These are phyloP conservation scores for Formica aserva DNA, from an alignment of 2,888 invertebrate species.

Conservation along the genomic window DNA sequence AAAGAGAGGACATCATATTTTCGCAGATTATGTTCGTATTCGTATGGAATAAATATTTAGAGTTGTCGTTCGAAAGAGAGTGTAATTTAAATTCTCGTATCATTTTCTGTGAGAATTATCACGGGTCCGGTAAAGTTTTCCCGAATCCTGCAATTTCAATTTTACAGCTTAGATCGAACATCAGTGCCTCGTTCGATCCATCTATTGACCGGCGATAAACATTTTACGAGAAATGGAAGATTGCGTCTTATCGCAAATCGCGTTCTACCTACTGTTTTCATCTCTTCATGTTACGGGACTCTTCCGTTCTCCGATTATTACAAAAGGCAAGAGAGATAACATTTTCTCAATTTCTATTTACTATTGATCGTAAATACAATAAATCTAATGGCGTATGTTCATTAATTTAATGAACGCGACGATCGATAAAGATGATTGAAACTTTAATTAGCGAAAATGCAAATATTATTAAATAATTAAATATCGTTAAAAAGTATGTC, in stretches of 20 bases:
- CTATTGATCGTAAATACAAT: not conserved
- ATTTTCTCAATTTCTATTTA: not conserved
- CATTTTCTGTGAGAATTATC: constrained; percentile 39
- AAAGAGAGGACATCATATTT: not conserved
- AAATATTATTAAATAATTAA: constrained; percentile 28
- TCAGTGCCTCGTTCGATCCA: constrained; percentile 47
- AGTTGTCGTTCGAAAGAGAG: constrained; percentile 1
- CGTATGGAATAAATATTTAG: not conserved
- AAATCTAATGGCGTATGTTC: not conserved
- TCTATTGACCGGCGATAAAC: constrained; percentile 59
- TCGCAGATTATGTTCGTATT: not conserved
- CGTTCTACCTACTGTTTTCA: constrained; percentile 17
- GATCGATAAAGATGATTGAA: not conserved
- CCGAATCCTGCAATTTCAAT: constrained; percentile 45
- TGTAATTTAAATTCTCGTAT: not conserved
- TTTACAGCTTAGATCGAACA: constrained; percentile 48
- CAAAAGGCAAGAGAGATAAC: constrained; percentile 7
- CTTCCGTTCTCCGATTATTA: not conserved
- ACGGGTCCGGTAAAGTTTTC: constrained; percentile 54
- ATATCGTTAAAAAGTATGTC: not conserved
- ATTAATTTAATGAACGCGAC: constrained; percentile 12
- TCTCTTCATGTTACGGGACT: constrained; percentile 37
- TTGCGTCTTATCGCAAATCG: constrained; percentile 11
- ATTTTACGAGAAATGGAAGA: constrained; percentile 60
- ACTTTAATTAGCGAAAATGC: constrained; percentile 6